Evolutionary conservation across 2,888 invertebrate genomes (phyloP).

Genomic region (Odontomyia ornata): DNA sequence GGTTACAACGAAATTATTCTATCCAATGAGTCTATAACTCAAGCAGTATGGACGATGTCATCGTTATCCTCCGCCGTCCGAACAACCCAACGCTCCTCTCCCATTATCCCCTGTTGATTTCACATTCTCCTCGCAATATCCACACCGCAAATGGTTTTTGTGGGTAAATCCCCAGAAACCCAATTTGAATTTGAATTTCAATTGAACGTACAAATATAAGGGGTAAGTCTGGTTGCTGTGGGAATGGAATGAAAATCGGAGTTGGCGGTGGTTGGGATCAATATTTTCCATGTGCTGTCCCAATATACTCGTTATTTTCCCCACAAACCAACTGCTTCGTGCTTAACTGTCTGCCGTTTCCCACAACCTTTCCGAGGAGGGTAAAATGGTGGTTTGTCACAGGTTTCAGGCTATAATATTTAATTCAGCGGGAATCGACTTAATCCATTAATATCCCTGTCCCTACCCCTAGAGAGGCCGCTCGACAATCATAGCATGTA

Average conservation of each 20-base stretch:
- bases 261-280: background rate
- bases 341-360: background rate
- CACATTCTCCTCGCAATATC: conserved; percentile 10
- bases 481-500: background rate
- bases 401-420: conserved; percentile 15
- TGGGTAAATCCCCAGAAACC: conserved; percentile 34
- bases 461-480: background rate
- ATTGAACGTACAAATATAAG: conserved; percentile 8
- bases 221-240: background rate
- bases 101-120: conserved; percentile 1
- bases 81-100: background rate
- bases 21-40: background rate
- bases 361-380: no score
- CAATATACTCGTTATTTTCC: conserved; percentile 8
- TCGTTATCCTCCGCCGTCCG: background rate
- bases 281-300: conserved; percentile 30
- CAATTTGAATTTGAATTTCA: conserved; percentile 39
- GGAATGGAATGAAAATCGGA: background rate
- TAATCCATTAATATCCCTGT: conserved; percentile 40
- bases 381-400: no score
- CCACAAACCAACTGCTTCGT: background rate
- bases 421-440: conserved; percentile 32
- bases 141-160: conserved; percentile 29
- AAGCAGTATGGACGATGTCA: background rate
- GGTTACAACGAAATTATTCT: conserved; percentile 5